These are phyloP conservation scores for Catocala nupta DNA, from an alignment of 2,888 invertebrate genomes.

Conservation along the genomic window DNA sequence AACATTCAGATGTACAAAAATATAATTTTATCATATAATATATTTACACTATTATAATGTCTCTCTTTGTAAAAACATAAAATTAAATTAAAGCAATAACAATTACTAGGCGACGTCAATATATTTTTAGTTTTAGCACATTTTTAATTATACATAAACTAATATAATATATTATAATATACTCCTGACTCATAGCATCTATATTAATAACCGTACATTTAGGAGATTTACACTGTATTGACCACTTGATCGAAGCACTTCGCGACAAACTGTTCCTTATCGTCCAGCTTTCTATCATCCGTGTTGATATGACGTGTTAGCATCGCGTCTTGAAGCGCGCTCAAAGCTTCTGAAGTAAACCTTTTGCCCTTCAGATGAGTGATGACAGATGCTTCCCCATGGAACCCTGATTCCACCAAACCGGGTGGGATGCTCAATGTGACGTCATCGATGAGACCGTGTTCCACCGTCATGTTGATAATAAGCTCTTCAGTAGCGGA, in stretches of 20 bases:
- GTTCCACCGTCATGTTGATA: slow-evolving; percentile 89
- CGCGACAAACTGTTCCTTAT: slow-evolving; percentile 88
- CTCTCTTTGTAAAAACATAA: slow-evolving; percentile 12
- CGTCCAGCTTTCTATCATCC: slow-evolving; percentile 77
- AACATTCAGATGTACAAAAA: slow-evolving; percentile 34
- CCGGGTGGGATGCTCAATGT: slow-evolving; percentile 89
- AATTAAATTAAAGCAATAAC: slow-evolving; percentile 8
- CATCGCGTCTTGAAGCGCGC: slow-evolving; percentile 87
- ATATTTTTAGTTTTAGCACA: not conserved
- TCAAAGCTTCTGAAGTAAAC: slow-evolving; percentile 89
- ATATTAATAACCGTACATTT: slow-evolving; percentile 11
- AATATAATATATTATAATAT: not conserved
- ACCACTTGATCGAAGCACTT: slow-evolving; percentile 89
- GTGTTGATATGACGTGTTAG: slow-evolving; percentile 70
- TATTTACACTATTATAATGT: slow-evolving; percentile 46
- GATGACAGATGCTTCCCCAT: slow-evolving; percentile 89
- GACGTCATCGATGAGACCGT: slow-evolving; percentile 89
- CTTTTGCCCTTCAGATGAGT: slow-evolving; percentile 89
- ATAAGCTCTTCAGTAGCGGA: slow-evolving; percentile 84
- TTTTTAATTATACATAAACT: slow-evolving; percentile 1
- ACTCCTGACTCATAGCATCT: not conserved
- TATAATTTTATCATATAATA: slow-evolving; percentile 32
- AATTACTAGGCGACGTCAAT: slow-evolving; percentile 3
- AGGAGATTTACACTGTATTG: slow-evolving; percentile 77
- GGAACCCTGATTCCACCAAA: slow-evolving; percentile 87